Evolutionary conservation across 2,888 invertebrate genomes (phyloP), one percentile per base, ranked within the genome.

Genomic region (Netelia melanura): DNA sequence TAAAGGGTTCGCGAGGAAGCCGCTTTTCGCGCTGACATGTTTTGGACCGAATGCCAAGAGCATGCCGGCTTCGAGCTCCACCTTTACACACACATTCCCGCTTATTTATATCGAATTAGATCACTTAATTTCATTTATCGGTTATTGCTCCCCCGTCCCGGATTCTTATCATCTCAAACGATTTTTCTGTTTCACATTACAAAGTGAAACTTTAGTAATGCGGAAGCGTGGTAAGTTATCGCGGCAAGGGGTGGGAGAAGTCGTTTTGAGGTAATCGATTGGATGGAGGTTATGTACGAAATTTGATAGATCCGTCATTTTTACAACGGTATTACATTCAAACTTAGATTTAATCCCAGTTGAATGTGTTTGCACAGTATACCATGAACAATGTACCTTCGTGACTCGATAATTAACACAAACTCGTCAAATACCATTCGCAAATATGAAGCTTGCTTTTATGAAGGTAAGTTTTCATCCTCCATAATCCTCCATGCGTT

Each of bases 51-150:
- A 3, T 48, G 14, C 48, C 48, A 48, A 14, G 48, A 48, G 48
- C 56, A 71, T 71, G 71, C 71, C 71, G 71, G 56, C 56, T 54
- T 21, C 56, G 38, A 71, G 54, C 56, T 71, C 17, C 56, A 58
- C 43, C 71, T 54, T 48, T 48, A 48, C 14, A 3, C 17, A 2
- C 30, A 21, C 17, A 11, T 21, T 58, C 58, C 54, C 38, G 30
- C 54, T 54, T 68, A 21, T 81, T 48, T 48, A 48, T 81, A 84
- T 80, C 76, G 64, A 65, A 80, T 83, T 75, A 58, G 48, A 48
- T 61, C 38, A 64, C 67, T 30, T 43, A 74, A 83, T 80, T 81
- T 38, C 54, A 62, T 52, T 83, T 81, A 52, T 44, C 23, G 23
- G 11, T 48, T 30, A 43, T 30, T 38, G 71, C 72, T 68, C 38